These are phyloP conservation scores for Scaptomyza tumidula DNA, from an alignment of 2,888 invertebrate species.

Conservation along the genomic window DNA sequence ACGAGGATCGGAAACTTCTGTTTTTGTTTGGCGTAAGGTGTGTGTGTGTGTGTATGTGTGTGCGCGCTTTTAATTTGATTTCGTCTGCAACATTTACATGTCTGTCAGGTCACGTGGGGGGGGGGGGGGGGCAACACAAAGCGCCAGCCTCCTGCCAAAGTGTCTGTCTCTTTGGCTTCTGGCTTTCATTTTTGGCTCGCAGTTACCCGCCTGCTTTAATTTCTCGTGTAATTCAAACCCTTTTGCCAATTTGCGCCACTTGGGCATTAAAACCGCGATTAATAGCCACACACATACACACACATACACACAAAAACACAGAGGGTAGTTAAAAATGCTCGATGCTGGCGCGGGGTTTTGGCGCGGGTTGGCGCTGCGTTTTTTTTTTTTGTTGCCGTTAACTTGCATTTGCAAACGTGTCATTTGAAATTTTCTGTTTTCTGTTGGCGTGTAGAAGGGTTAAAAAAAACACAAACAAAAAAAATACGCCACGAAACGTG, in stretches of 20 bases:
- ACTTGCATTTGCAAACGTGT: constrained; percentile 69
- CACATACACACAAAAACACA: constrained; percentile 12
- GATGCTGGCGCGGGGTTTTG: constrained; percentile 5
- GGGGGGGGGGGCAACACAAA: constrained; percentile 10
- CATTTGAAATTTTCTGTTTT: constrained; percentile 78
- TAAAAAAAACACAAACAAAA: constrained; percentile 24
- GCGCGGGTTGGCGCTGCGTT: not conserved
- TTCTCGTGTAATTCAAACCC: constrained; percentile 64
- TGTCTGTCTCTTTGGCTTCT: constrained; percentile 20
- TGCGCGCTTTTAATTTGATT: constrained; percentile 76
- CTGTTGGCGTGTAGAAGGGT: constrained; percentile 46
- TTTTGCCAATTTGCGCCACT: constrained; percentile 77
- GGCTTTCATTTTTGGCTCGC: constrained; percentile 32
- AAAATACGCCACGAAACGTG: constrained; percentile 75
- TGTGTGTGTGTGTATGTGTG: constrained; percentile 46
- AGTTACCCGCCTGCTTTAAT: constrained; percentile 4
- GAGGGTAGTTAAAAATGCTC: constrained; percentile 67
- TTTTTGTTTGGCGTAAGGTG: not conserved
- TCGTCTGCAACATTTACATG: constrained; percentile 74
- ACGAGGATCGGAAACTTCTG: not conserved
- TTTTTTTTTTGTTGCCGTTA: constrained; percentile 10
- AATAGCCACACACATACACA: constrained; percentile 73
- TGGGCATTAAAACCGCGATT: constrained; percentile 79
- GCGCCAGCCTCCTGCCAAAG: constrained; percentile 20
- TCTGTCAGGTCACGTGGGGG: constrained; percentile 49